Evolutionary conservation across 2,113 vertebrate genomes (phyloP), one percentile per base, ranked within the genome.

Genomic region (Pedetes capensis): DNA sequence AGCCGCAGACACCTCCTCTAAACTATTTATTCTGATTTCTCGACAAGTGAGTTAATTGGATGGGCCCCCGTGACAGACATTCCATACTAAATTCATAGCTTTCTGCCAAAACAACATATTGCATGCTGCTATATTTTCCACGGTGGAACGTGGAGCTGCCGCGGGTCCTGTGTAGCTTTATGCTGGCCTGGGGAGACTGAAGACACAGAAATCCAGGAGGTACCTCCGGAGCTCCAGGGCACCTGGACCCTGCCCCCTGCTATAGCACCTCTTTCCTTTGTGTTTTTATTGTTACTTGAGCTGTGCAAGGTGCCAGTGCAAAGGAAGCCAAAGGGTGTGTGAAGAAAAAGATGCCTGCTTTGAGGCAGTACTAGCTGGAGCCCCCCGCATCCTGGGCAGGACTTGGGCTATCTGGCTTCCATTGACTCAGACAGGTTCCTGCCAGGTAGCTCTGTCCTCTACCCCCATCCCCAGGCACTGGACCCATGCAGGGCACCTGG

Each of bases 11-110:
- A 7, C 72, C n/a, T 47, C 87, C 81, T 87, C 78, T 66, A 13
- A 79, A 87, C 78, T 94, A 83, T 92, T 92, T 88, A 95, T 95
- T 96, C 96, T 96, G 94, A 86, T 91, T 92, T 91, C 94, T 75
- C 27, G 80, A 95, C 96, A 96, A 92, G 90, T 29, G 27, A 97
- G 93, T 81, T 97, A 97, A 97, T 96, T 94, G 92, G 94, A 90
- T 93, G 90, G 81, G 87, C 22, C 66, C 84, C 63, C 5, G 72
- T 81, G 91, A 96, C 96, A 97, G 95, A 95, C 87, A 95, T 88
- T 94, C 91, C 82, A 55, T 20, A 42, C 88, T 61, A 47, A 94
- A 90, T 85, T 88, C 91, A 71, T 71, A 79, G 95, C 86, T 94
- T 92, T 94, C 96, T 96, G 96, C 95, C 96, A 90, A 94, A 94